A percentile compares a stretch with the other conserved stretches of the same genome.
phyloP scores from a whole-genome alignment of 2,113 vertebrate genomes.

The Oreotrochilus melanogaster region DNA sequence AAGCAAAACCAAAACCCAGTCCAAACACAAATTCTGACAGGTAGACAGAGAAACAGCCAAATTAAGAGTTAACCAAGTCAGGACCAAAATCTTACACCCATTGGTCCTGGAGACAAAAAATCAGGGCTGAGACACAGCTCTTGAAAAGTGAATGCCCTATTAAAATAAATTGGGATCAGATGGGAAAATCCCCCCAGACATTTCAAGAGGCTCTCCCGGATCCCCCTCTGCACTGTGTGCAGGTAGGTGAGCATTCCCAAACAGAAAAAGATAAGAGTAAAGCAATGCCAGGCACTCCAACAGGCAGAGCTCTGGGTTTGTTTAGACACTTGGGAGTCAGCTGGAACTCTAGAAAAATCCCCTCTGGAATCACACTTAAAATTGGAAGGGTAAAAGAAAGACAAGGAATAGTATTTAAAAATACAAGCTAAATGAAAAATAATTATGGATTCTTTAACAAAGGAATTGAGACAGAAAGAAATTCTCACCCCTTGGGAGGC shows the following conservation, averaged over 20 bases:
- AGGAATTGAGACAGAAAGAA: neutral
- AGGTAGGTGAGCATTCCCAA: neutral
- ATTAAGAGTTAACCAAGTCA: neutral
- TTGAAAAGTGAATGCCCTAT: neutral
- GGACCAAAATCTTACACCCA: neutral
- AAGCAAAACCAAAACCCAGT: neutral
- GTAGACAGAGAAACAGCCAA: neutral
- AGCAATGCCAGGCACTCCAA: neutral
- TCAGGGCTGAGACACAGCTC: neutral
- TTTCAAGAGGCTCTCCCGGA: neutral
- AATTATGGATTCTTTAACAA: neutral
- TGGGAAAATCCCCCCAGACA: neutral
- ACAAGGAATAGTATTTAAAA: neutral
- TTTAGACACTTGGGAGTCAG: neutral
- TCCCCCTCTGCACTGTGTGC: neutral
- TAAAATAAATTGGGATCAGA: neutral
- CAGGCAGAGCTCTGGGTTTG: neutral
- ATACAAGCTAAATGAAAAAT: neutral
- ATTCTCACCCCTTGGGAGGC: conserved; percentile 66
- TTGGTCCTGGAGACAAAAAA: neutral
- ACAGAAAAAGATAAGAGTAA: neutral
- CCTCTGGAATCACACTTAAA: neutral
- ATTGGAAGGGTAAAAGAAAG: neutral
- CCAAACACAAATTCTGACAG: neutral
- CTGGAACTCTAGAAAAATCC: neutral